A percentile compares a stretch with the other conserved stretches of the same genome.
phyloP scores from a whole-genome alignment of 2,113 vertebrate genomes.

The Grantiella picta region DNA sequence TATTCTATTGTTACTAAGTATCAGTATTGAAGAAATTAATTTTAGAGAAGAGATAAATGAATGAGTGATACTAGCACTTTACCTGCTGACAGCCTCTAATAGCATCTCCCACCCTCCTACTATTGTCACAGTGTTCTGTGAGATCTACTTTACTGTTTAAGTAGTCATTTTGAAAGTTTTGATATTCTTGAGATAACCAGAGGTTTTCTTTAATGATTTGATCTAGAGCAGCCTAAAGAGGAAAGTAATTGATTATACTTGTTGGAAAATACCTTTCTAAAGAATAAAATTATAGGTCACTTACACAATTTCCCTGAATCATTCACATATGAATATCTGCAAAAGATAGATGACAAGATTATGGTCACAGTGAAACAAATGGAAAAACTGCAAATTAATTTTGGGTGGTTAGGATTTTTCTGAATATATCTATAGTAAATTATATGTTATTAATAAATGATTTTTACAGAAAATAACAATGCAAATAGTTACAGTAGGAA shows the following conservation, averaged over 20 bases:
- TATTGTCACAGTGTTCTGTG: constrained; percentile 6
- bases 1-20: neutral
- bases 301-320: neutral
- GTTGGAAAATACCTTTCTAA: neutral
- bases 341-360: neutral
- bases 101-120: constrained; percentile 2
- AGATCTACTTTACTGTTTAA: constrained; percentile 43
- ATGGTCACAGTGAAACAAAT: neutral
- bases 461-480: neutral
- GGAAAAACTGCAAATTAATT: neutral
- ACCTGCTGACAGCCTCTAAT: constrained; percentile 56
- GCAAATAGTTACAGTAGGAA: neutral
- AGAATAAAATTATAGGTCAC: neutral
- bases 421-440: neutral
- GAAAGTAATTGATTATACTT: neutral
- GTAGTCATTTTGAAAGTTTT: constrained; percentile 21
- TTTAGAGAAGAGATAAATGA: neutral
- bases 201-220: constrained; percentile 57
- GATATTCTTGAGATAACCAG: constrained; percentile 59
- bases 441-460: neutral
- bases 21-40: neutral
- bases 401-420: neutral
- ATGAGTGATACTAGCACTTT: neutral
- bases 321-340: neutral
- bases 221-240: constrained; percentile 45